These are phyloP conservation scores for Brachionus asplanchnoidis DNA, from an alignment of 1,140 invertebrate genomes.

Conservation along the genomic window DNA sequence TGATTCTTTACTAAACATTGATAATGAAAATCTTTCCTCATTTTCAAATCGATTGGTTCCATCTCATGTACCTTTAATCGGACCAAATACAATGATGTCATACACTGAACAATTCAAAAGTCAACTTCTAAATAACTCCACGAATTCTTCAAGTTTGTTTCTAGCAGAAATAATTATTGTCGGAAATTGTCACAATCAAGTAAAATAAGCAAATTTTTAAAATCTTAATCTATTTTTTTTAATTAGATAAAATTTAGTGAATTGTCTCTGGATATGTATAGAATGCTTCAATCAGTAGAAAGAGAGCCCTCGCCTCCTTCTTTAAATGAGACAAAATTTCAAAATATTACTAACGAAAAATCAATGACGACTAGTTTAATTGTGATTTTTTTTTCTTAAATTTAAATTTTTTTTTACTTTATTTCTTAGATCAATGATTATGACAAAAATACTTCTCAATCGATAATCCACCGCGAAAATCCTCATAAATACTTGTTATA, in stretches of 20 bases:
- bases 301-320: conserved; percentile 79
- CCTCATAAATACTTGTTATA: conserved; percentile 94
- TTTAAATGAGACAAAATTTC: conserved; percentile 8
- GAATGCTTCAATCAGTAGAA: conserved; percentile 89
- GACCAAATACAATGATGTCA: neutral
- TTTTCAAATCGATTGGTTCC: conserved; percentile 62
- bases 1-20: conserved; percentile 62
- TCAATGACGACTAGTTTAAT: conserved; percentile 6
- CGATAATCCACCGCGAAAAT: conserved; percentile 69
- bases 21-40: conserved; percentile 80
- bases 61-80: conserved; percentile 25
- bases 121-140: neutral
- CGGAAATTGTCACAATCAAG: conserved; percentile 83
- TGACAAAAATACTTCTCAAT: neutral
- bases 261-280: conserved; percentile 94
- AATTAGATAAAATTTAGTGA: conserved; percentile 84
- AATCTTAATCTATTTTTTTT: neutral
- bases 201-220: conserved; percentile 44
- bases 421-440: neutral
- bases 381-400: neutral
- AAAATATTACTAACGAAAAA: neutral
- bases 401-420: neutral
- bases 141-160: neutral
- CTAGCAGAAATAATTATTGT: conserved; percentile 91
- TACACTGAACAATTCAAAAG: neutral